These are phyloP conservation scores for Tridacna crocea DNA, from an alignment of 2,888 invertebrate genomes.

Conservation along the genomic window DNA sequence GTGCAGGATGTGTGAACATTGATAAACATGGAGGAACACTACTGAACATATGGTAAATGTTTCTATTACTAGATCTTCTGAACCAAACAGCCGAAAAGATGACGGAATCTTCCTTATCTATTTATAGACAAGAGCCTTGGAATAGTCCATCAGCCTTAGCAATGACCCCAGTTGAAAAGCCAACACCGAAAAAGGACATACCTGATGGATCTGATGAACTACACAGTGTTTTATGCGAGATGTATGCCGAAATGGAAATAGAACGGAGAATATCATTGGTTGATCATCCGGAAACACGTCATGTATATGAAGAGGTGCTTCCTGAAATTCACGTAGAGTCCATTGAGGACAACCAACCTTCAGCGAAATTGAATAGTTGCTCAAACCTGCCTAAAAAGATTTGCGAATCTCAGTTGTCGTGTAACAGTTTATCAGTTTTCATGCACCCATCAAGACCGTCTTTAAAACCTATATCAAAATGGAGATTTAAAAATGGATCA, in stretches of 20 bases:
- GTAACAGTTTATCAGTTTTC: not conserved
- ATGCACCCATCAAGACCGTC: not conserved
- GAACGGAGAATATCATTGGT: slow-evolving; percentile 2
- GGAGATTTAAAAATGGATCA: slow-evolving; percentile 11
- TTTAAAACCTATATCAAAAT: slow-evolving; percentile 18
- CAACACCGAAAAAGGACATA: slow-evolving; percentile 10
- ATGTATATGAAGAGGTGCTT: not conserved
- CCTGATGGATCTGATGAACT: slow-evolving; percentile 17
- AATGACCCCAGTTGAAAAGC: not conserved
- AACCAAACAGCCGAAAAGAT: not conserved
- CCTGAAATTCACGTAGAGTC: slow-evolving; percentile 4
- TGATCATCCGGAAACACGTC: not conserved
- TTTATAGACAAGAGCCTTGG: slow-evolving; percentile 18
- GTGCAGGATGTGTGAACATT: too few species aligned
- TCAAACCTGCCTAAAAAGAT: not conserved
- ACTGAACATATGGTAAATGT: too few species aligned
- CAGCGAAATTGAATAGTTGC: not conserved
- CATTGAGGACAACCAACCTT: not conserved
- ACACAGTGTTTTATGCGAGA: slow-evolving; percentile 6
- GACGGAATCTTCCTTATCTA: slow-evolving; percentile 16
- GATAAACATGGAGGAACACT: too few species aligned
- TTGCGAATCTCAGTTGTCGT: not conserved
- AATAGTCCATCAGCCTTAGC: slow-evolving; percentile 13
- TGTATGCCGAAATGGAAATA: slow-evolving; percentile 24
- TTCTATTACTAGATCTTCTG: not conserved